Conservation (phyloP, 2,888 invertebrate genomes). For the Autographa gamma region DNA sequence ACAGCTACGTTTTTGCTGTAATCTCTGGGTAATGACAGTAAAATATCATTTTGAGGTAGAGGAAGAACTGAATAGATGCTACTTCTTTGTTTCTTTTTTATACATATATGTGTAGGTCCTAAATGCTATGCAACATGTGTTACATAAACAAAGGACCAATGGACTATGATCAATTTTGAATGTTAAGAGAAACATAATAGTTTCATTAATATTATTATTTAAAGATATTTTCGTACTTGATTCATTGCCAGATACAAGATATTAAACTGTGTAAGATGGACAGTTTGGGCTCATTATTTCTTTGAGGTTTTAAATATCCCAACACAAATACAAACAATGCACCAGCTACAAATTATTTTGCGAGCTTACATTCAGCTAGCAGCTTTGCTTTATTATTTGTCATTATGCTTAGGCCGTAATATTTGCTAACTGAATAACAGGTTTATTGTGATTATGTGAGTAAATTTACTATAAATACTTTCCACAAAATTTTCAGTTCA, state of each 20-base stretch:
- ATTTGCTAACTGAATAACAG: not conserved
- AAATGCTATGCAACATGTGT: not conserved
- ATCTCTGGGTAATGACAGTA: not conserved
- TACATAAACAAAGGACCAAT: not conserved
- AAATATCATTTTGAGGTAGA: not conserved
- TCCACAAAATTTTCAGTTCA: slow-evolving; percentile 1
- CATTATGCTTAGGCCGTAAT: not conserved
- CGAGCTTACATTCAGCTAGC: not conserved
- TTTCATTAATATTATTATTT: not conserved
- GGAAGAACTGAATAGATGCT: not conserved
- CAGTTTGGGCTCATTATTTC: not conserved
- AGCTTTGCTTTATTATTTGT: slow-evolving; percentile 14
- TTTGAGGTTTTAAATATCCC: not conserved
- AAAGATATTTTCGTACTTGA: not conserved
- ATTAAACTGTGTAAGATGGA: not conserved
- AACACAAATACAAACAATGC: not conserved
- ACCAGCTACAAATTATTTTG: not conserved
- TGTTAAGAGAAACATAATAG: not conserved
- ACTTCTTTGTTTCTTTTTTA: not conserved
- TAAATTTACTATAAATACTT: not conserved
- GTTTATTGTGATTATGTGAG: not conserved
- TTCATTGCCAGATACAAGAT: not conserved
- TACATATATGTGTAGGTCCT: not conserved
- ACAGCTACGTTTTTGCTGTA: not conserved
- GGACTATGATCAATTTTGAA: not conserved